Evolutionary conservation across 1,140 invertebrate species (phyloP).

Genomic region (Carcinoscorpius rotundicauda): DNA sequence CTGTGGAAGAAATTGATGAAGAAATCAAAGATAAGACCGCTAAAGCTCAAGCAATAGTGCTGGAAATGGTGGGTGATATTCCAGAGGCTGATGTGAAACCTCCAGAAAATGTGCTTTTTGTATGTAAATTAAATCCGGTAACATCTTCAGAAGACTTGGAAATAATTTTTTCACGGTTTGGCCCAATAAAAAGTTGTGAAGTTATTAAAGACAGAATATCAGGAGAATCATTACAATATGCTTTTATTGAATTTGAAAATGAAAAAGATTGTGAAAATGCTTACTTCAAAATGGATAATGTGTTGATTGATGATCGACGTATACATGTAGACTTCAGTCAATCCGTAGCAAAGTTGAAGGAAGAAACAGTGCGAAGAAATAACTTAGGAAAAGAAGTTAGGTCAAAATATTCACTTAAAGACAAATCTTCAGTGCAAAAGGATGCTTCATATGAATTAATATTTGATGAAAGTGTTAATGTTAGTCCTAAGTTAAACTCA

Average conservation of each 20-base stretch:
- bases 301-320: conserved; percentile 92
- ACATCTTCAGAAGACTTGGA: conserved; percentile 95
- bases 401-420: too few species aligned
- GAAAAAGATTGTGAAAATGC: conserved; percentile 89
- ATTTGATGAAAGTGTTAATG: too few species aligned
- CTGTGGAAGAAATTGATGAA: conserved; percentile 70
- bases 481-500: too few species aligned
- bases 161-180: conserved; percentile 96
- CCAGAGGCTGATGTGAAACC: conserved; percentile 94
- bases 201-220: conserved; percentile 90
- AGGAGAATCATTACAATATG: conserved; percentile 94
- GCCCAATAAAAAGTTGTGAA: conserved; percentile 87
- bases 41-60: conserved; percentile 87
- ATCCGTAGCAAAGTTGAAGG: conserved; percentile 65
- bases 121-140: conserved; percentile 99
- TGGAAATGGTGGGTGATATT: conserved; percentile 97
- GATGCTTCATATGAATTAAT: too few species aligned
- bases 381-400: too few species aligned
- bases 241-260: conserved; percentile 97
- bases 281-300: conserved; percentile 99
- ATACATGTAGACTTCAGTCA: conserved; percentile 99
- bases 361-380: too few species aligned
- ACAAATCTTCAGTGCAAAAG: too few species aligned
- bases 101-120: conserved; percentile 97
- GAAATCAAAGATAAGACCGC: conserved; percentile 83